Conservation (phyloP, 1,140 invertebrate species). For the Drosophila dunni region DNA sequence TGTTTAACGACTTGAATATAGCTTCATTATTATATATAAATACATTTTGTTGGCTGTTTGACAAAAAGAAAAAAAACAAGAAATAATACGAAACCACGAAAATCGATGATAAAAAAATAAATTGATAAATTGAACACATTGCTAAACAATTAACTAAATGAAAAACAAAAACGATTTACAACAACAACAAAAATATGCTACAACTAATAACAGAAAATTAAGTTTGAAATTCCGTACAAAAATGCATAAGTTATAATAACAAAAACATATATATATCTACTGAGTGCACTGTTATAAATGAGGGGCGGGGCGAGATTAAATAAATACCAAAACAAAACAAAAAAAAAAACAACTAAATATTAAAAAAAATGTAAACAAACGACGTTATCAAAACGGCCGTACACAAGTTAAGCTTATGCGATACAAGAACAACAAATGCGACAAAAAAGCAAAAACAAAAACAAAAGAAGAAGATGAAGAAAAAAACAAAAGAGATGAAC, state of each 20-base stretch:
- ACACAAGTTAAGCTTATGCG: conserved; percentile 69
- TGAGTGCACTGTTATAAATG: conserved; percentile 84
- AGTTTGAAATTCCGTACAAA: conserved; percentile 78
- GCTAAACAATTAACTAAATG: conserved; percentile 37
- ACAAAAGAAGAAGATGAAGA: conserved; percentile 10
- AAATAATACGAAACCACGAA: conserved; percentile 65
- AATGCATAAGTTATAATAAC: conserved; percentile 68
- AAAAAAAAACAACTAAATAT: conserved; percentile 46
- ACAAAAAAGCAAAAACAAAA: conserved; percentile 22
- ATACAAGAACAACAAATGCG: conserved; percentile 52
- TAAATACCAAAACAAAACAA: conserved; percentile 51
- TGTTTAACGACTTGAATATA: conserved; percentile 68
- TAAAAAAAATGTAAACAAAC: conserved; percentile 15
- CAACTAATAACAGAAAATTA: conserved; percentile 78
- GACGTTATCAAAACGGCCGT: conserved; percentile 47
- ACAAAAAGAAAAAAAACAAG: conserved; percentile 6
- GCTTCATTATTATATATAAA: conserved; percentile 66
- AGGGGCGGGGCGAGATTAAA: conserved; percentile 84
- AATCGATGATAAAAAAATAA: conserved; percentile 22
- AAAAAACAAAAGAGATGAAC: conserved; percentile 22
- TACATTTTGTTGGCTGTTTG: conserved; percentile 83
- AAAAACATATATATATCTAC: conserved; percentile 78
- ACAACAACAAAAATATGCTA: conserved; percentile 52
- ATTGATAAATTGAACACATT: conserved; percentile 52
- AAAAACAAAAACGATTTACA: conserved; percentile 29